Evolutionary conservation across 2,797 vertebrate genomes (phyloP).

Genomic region (Lutjanus argentimaculatus): DNA sequence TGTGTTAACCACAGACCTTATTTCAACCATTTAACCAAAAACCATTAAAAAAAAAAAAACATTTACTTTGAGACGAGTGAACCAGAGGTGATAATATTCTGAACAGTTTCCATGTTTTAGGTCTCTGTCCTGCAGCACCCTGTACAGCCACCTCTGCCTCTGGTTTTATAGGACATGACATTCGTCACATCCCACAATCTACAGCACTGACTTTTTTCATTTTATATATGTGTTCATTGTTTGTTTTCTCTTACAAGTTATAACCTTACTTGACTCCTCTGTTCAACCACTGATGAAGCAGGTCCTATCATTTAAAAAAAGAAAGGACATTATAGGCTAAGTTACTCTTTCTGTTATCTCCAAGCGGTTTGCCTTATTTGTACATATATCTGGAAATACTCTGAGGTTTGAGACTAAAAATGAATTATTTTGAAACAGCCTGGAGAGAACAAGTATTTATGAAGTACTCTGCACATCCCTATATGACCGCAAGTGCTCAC

Average conservation of each 20-base stretch:
- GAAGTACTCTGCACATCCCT: neutral
- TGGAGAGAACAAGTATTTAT: neutral
- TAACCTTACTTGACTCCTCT: neutral
- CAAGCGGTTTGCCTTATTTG: slow-evolving; percentile 5
- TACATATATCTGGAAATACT: neutral
- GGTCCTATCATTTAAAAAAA: neutral
- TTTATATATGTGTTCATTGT: neutral
- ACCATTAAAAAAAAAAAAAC: too few species aligned
- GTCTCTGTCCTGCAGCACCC: too few species aligned
- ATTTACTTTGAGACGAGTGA: too few species aligned
- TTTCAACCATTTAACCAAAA: too few species aligned
- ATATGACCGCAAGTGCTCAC: neutral
- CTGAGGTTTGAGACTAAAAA: neutral
- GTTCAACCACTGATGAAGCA: neutral
- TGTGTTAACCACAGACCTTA: too few species aligned
- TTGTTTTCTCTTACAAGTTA: slow-evolving; percentile 6
- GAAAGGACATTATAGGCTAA: neutral
- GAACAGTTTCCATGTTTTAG: too few species aligned
- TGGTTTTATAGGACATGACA: slow-evolving; percentile 4
- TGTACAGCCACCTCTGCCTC: neutral
- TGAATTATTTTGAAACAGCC: neutral
- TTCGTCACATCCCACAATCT: neutral
- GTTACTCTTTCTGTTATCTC: neutral
- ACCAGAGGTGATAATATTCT: too few species aligned
- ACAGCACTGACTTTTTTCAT: neutral